phyloP scores from a whole-genome alignment of 2,113 vertebrate genomes.

The Pogonocichla stellata region DNA sequence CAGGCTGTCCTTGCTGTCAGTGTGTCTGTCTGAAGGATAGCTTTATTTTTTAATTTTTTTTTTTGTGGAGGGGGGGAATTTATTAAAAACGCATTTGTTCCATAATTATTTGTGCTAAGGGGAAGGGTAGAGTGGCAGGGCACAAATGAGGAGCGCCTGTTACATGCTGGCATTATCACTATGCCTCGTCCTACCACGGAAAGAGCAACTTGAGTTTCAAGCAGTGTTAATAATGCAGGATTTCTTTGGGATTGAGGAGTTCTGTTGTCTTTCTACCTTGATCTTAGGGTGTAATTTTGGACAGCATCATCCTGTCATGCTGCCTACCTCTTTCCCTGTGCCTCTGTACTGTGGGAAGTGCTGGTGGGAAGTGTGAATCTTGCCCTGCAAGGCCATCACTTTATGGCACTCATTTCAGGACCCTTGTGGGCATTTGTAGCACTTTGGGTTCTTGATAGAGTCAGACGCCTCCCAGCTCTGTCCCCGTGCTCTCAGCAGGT shows the following conservation, averaged over 20 bases:
- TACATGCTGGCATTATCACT: neutral
- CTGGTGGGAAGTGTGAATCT: neutral
- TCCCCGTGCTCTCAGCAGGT: fast-evolving
- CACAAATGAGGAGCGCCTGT: neutral
- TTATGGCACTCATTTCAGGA: neutral
- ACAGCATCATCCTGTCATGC: neutral
- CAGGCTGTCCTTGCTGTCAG: neutral
- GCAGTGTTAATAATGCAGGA: neutral
- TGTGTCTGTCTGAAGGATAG: neutral
- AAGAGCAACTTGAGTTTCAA: neutral
- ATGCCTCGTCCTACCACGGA: neutral
- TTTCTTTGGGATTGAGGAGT: neutral
- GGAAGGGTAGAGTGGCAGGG: neutral
- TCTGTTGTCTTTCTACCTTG: neutral
- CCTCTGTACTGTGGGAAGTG: neutral
- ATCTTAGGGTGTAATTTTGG: neutral
- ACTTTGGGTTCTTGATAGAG: neutral
- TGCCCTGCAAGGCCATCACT: neutral
- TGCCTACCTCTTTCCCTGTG: neutral
- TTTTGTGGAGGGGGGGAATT: fast-evolving
- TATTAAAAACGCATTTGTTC: neutral
- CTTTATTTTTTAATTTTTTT: neutral
- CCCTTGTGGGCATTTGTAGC: fast-evolving
- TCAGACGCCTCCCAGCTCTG: neutral
- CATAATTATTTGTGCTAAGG: neutral